Evolutionary conservation across 2,113 vertebrate genomes (phyloP).

Genomic region (Mormoops blainvillei): DNA sequence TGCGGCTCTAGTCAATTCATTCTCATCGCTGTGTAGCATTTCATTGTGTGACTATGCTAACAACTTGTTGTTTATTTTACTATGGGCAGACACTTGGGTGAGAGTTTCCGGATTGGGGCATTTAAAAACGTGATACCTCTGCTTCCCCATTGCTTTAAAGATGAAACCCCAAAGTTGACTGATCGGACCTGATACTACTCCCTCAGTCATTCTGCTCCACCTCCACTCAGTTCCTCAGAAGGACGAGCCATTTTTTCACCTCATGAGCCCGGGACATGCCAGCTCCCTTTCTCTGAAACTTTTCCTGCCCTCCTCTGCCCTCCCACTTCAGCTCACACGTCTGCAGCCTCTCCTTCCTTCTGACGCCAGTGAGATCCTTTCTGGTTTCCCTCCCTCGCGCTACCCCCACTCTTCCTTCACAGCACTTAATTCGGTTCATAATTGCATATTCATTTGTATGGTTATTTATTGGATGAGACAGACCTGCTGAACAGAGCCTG

Average conservation of each 20-base stretch:
- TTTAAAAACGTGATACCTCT: background rate
- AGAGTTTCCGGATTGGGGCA: background rate
- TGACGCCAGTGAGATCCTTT: background rate
- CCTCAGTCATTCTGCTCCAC: background rate
- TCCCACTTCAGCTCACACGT: fast-evolving
- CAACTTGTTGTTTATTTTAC: background rate
- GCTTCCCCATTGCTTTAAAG: background rate
- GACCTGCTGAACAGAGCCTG: background rate
- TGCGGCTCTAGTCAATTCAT: background rate
- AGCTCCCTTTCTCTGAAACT: background rate
- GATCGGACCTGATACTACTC: background rate
- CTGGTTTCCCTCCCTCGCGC: background rate
- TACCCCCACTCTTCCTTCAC: background rate
- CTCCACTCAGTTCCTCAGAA: background rate
- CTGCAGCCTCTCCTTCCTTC: background rate
- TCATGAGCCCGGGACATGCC: fast-evolving
- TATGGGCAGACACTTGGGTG: background rate
- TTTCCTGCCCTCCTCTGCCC: background rate
- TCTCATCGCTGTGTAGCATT: background rate
- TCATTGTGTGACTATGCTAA: background rate
- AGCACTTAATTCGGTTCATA: background rate
- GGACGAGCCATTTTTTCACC: fast-evolving
- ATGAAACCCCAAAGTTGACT: background rate
- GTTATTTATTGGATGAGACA: background rate
- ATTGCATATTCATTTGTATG: background rate